Conservation (phyloP, 2,113 vertebrate genomes). For the Nannobrachium achirus region DNA sequence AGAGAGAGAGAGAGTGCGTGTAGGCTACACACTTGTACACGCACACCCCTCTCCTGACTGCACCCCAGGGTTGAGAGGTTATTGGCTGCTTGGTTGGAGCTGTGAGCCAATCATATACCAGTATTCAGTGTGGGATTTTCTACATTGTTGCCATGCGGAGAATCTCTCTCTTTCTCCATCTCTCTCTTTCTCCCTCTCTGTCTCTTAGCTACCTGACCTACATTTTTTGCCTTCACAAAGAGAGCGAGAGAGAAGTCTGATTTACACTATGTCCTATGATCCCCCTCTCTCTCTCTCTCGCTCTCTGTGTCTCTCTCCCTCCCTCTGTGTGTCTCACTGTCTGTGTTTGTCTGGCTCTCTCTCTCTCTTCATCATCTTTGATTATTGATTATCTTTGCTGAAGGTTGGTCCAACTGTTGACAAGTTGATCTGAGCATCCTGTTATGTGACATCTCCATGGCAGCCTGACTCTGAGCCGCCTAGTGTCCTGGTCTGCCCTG, state of each 20-base stretch:
- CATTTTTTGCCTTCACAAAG: conserved; percentile 39
- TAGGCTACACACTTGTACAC: conserved; percentile 12
- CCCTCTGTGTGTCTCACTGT: background rate
- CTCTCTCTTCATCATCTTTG: too few relatives aligned
- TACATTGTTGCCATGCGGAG: conserved; percentile 81
- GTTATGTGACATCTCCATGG: too few relatives aligned
- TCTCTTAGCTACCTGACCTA: conserved; percentile 59
- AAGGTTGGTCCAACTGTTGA: too few relatives aligned
- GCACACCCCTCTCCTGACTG: conserved; percentile 15
- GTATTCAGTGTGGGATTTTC: conserved; percentile 75
- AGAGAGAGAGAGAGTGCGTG: too few relatives aligned
- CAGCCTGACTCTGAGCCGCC: too few relatives aligned
- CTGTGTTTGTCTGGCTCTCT: too few relatives aligned
- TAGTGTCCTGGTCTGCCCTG: too few relatives aligned
- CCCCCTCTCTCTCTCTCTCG: background rate
- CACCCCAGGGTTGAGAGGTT: conserved; percentile 72
- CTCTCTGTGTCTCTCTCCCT: conserved; percentile 1
- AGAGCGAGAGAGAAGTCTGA: background rate
- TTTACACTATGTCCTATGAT: background rate
- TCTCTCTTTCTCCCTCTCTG: conserved; percentile 7
- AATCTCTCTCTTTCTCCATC: conserved; percentile 38
- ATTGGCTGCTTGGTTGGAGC: conserved; percentile 75
- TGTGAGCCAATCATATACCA: conserved; percentile 71
- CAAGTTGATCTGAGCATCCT: too few relatives aligned
- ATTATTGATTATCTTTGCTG: too few relatives aligned